Evolutionary conservation across 2,888 invertebrate genomes (phyloP).

Genomic region (Ochlodes sylvanus): DNA sequence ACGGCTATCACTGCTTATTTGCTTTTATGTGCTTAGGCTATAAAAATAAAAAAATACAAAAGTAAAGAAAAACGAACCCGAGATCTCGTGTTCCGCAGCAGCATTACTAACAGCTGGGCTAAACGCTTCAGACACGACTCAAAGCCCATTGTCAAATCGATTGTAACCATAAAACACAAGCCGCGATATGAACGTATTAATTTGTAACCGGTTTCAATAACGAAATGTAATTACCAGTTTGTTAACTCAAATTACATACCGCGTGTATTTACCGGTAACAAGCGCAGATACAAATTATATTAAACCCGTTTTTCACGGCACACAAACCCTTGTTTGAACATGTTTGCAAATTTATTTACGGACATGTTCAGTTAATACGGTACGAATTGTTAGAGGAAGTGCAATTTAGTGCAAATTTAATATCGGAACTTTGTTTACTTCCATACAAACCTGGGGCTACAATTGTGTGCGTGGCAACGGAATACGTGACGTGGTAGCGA

Average conservation of each 20-base stretch:
- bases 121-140: too few species aligned
- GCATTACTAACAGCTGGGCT: too few species aligned
- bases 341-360: constrained; percentile 25
- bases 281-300: background rate
- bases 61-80: too few species aligned
- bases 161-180: too few species aligned
- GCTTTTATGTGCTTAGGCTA: too few species aligned
- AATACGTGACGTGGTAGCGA: constrained; percentile 24
- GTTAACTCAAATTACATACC: background rate
- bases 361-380: constrained; percentile 27
- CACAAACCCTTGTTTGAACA: constrained; percentile 19
- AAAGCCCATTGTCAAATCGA: too few species aligned
- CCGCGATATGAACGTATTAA: too few species aligned
- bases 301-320: constrained; percentile 21
- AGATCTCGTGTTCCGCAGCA: too few species aligned
- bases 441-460: constrained; percentile 19
- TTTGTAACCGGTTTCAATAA: constrained; percentile 1
- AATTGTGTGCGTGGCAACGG: constrained; percentile 8
- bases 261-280: background rate
- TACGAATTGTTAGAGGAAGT: constrained; percentile 29
- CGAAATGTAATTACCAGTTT: constrained; percentile 1
- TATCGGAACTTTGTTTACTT: constrained; percentile 37
- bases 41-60: too few species aligned
- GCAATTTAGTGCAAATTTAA: constrained; percentile 38
- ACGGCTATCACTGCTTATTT: too few species aligned